phyloP scores from a whole-genome alignment of 2,888 invertebrate genomes.

The Epinotia demarniana region DNA sequence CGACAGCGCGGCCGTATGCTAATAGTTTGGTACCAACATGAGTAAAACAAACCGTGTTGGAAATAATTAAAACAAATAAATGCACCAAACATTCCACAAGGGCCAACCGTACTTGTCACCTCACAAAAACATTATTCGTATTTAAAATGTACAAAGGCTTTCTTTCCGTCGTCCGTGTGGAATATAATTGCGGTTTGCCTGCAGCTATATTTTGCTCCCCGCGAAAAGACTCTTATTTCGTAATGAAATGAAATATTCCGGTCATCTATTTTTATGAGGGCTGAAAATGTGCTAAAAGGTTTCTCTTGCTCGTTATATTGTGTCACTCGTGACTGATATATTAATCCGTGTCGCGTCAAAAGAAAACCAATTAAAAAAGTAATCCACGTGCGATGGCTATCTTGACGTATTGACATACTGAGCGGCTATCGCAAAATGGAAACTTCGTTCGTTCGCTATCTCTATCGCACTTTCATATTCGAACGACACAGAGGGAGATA shows the following conservation, averaged over 20 bases:
- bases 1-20: not conserved
- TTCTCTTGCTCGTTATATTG: not conserved
- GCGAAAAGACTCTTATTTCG: not conserved
- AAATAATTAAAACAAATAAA: not conserved
- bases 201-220: not conserved
- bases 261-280: not conserved
- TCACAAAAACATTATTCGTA: slow-evolving; percentile 17
- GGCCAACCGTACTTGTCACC: not conserved
- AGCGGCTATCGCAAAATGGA: too few species aligned
- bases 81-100: slow-evolving; percentile 9
- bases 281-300: not conserved
- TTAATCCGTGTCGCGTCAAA: not conserved
- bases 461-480: too few species aligned
- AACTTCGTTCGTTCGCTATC: too few species aligned
- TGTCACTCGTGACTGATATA: not conserved
- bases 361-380: too few species aligned
- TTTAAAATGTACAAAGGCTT: slow-evolving; percentile 9
- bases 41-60: not conserved
- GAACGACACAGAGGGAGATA: too few species aligned
- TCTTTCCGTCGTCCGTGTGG: not conserved
- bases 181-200: slow-evolving; percentile 14
- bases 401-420: too few species aligned
- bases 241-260: not conserved
- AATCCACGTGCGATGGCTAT: too few species aligned
- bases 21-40: not conserved